phyloP scores from a whole-genome alignment of 2,797 vertebrate species.

The Margarornis squamiger region DNA sequence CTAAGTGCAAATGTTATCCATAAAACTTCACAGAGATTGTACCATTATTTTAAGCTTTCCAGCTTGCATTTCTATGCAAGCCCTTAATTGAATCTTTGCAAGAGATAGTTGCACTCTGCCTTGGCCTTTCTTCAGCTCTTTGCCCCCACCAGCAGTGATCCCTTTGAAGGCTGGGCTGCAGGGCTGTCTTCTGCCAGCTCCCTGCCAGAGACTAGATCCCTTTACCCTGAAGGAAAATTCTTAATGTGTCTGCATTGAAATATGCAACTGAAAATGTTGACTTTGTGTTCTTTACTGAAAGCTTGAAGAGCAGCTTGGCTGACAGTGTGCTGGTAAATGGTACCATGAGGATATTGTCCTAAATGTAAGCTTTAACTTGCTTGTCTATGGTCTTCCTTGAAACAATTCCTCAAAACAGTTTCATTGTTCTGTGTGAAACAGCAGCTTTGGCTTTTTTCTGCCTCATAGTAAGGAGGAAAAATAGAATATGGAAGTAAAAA shows the following conservation, averaged over 20 bases:
- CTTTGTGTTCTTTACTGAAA: neutral
- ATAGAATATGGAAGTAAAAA: neutral
- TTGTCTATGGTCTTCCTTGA: neutral
- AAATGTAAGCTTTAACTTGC: neutral
- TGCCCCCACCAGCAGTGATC: neutral
- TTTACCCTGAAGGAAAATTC: neutral
- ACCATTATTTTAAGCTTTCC: neutral
- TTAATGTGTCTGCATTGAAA: neutral
- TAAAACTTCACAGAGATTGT: neutral
- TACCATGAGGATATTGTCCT: neutral
- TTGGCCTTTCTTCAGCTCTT: neutral
- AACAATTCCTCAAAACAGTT: neutral
- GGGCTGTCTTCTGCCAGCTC: neutral
- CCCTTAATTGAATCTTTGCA: neutral
- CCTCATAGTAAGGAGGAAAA: neutral
- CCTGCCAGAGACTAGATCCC: neutral
- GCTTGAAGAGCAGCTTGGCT: neutral
- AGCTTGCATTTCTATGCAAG: neutral
- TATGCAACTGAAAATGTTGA: neutral
- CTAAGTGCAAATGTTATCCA: neutral
- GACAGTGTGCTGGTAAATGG: neutral
- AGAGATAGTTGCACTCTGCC: neutral
- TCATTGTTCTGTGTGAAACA: neutral
- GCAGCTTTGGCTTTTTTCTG: neutral
- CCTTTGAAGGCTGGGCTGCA: neutral